phyloP scores from a whole-genome alignment of 2,888 invertebrate genomes.

The Drosophila demipolita region DNA sequence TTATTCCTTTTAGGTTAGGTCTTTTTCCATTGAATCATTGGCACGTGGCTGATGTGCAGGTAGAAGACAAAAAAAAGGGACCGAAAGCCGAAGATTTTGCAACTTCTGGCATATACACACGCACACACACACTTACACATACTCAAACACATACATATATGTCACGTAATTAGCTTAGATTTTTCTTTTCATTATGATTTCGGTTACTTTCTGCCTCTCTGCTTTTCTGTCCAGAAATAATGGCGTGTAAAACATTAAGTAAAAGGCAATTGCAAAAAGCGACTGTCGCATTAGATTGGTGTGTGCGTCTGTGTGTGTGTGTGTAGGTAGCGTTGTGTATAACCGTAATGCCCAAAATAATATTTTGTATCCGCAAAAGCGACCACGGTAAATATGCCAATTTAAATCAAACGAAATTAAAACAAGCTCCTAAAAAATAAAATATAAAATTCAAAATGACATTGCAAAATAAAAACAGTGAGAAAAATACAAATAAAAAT shows the following conservation, averaged over 20 bases:
- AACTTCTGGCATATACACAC: neutral
- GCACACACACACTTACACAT: neutral
- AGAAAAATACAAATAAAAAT: no score
- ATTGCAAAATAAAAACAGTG: conserved; percentile 54
- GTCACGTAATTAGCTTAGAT: conserved; percentile 77
- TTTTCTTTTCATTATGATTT: conserved; percentile 37
- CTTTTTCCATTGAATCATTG: no score
- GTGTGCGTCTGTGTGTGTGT: neutral
- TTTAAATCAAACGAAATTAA: conserved; percentile 59
- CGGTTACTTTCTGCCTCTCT: conserved; percentile 5
- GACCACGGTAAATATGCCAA: conserved; percentile 38
- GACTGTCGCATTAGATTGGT: conserved; percentile 45
- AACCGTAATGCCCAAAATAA: conserved; percentile 36
- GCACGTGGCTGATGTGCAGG: no score
- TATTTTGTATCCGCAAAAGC: conserved; percentile 69
- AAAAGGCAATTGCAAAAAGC: conserved; percentile 65
- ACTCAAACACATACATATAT: neutral
- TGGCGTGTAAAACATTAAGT: conserved; percentile 75
- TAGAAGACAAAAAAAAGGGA: no score
- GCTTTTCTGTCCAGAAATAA: conserved; percentile 39
- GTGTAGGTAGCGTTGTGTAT: neutral
- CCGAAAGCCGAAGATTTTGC: conserved; percentile 30
- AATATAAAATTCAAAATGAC: conserved; percentile 54
- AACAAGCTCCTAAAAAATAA: no score
- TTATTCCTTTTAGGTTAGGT: no score